Evolutionary conservation across 2,888 invertebrate species (phyloP).

Genomic region (Galeopsomyia nigrocyanea): DNA sequence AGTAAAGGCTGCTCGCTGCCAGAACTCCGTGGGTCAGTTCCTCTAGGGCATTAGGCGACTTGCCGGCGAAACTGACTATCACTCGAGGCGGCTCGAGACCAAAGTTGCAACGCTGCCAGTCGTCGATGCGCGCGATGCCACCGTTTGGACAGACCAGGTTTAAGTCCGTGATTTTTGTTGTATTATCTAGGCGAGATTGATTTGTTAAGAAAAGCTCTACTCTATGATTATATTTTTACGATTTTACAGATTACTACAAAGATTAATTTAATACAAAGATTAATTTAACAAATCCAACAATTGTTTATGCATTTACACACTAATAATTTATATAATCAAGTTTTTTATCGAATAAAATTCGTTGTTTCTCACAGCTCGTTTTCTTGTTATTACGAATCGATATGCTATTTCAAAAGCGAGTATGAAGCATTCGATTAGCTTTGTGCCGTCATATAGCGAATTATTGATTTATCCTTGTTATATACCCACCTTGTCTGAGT

Average conservation of each 20-base stretch:
- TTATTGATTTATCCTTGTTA: too few species aligned
- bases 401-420: too few species aligned
- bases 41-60: constrained; percentile 71
- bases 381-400: not conserved
- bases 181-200: constrained; percentile 31
- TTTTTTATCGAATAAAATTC: not conserved
- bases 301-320: too few species aligned
- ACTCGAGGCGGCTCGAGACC: constrained; percentile 75
- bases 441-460: too few species aligned
- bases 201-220: too few species aligned
- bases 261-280: too few species aligned
- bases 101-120: constrained; percentile 75
- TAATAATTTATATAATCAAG: not conserved
- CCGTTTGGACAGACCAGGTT: constrained; percentile 77
- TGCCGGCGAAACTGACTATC: constrained; percentile 69
- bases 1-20: constrained; percentile 72
- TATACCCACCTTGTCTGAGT: constrained; percentile 49
- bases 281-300: too few species aligned
- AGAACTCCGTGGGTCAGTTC: constrained; percentile 77
- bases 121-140: constrained; percentile 71
- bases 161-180: constrained; percentile 70
- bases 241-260: too few species aligned
- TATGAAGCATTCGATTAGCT: too few species aligned
- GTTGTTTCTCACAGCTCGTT: not conserved
- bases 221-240: too few species aligned